A percentile compares a stretch with the other conserved stretches of the same genome.
Evolutionary conservation across 2,113 vertebrate species (phyloP).

Genomic region (Amphiprion ocellaris): DNA sequence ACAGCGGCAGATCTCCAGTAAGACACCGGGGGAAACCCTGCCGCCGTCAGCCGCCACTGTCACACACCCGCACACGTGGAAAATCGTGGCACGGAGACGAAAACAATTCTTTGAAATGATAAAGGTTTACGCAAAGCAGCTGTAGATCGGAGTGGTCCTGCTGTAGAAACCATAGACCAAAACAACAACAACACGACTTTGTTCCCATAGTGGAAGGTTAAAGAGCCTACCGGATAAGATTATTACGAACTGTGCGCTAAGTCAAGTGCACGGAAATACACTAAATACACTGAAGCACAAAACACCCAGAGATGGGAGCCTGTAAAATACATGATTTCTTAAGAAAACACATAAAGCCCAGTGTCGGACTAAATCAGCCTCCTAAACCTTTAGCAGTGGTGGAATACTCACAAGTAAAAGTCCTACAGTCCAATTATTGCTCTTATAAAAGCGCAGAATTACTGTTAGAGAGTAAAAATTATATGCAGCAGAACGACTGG

Average conservation of each 20-base stretch:
- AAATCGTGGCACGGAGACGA: constrained; percentile 58
- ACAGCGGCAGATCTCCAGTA: constrained; percentile 60
- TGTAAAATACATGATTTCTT: too few relatives aligned
- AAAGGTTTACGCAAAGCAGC: constrained; percentile 52
- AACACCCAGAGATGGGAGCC: too few relatives aligned
- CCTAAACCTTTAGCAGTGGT: too few relatives aligned
- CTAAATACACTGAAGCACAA: background rate
- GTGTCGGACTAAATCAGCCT: too few relatives aligned
- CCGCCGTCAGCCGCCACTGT: constrained; percentile 48
- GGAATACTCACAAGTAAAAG: too few relatives aligned
- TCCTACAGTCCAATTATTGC: too few relatives aligned
- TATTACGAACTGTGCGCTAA: background rate
- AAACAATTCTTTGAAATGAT: constrained; percentile 79
- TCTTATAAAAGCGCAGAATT: too few relatives aligned
- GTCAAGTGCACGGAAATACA: too few relatives aligned
- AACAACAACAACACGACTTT: background rate
- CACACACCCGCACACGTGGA: constrained; percentile 67
- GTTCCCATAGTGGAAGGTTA: constrained; percentile 28
- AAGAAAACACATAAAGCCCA: too few relatives aligned
- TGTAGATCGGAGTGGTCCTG: background rate
- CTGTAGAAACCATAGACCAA: background rate
- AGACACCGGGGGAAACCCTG: constrained; percentile 77
- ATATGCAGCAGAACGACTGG: too few relatives aligned
- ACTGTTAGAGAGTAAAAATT: too few relatives aligned
- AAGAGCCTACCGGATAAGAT: background rate